Evolutionary conservation across 2,113 vertebrate genomes (phyloP), one percentile per base, ranked within the genome.

Genomic region (Odocoileus hemionus): DNA sequence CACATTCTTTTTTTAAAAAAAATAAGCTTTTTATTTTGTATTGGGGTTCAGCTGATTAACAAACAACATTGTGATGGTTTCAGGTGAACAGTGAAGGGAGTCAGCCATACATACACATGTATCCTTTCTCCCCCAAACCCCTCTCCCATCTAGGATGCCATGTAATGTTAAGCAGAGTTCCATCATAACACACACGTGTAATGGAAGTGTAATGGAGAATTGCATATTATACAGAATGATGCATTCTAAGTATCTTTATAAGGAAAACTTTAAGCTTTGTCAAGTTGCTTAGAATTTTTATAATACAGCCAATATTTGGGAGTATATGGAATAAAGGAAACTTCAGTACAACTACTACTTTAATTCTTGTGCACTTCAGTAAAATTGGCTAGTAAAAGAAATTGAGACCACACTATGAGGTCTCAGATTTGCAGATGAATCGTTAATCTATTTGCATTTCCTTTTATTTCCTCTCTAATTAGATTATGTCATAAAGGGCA

Each of bases 321-420:
- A 93, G 26, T 39, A 23, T 64, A 17, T 86, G 28, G 26, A 82
- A 11, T 87, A 17, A 74, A 60, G 36, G 45, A 89, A 97, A 83
- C 57, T 85, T 23, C 45, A 39, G 2, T 55, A 2, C 7, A 57
- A 93, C 61, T 86, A 43, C 19, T 84, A 94, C 39, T 39, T 39
- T 84, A 89, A 64, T 58, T 96, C 55, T 91, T 93, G 9, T 94
- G 4, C 13, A 43, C 6, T 36, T 94, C 45, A 79, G 45, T 95
- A 80, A 95, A 88, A 94, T 94, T 96, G 64, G 28, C 74, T 57
- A 28, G 15, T 78, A 83, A 97, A 86, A 74, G 82, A 94, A 94
- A 74, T 86, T 95, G 52, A 85, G 97, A 74, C 52, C 33, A 85
- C 50, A 43, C 15, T 80, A 13, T 45, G 26, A 54, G 12, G 28